These are phyloP conservation scores for Drosophila biarmipes DNA, from an alignment of 1,140 invertebrate species.

Conservation along the genomic window DNA sequence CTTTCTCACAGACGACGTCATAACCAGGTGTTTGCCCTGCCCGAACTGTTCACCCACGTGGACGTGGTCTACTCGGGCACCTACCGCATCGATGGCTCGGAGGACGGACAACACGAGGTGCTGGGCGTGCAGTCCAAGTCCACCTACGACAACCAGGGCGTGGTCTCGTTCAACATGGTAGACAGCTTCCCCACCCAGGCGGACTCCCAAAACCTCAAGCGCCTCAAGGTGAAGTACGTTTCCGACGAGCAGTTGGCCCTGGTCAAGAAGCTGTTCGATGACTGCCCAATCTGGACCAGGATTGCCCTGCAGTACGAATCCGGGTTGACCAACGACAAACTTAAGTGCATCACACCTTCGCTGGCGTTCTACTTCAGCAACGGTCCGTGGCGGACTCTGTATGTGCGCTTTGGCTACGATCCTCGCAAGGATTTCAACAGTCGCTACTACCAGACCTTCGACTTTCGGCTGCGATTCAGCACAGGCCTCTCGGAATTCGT, in stretches of 20 bases:
- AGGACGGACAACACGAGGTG: constrained; percentile 71
- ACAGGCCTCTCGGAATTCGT: constrained; percentile 79
- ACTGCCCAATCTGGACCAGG: constrained; percentile 94
- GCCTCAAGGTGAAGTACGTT: constrained; percentile 83
- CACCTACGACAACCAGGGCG: constrained; percentile 85
- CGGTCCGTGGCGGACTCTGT: constrained; percentile 95
- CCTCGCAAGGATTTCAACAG: constrained; percentile 91
- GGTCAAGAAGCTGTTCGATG: constrained; percentile 87
- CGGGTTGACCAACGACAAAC: constrained; percentile 86
- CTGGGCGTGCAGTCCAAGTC: constrained; percentile 84
- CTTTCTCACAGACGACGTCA: constrained; percentile 84
- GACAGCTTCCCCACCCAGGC: constrained; percentile 73
- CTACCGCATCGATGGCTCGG: constrained; percentile 84
- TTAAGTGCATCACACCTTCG: constrained; percentile 92
- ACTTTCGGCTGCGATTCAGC: constrained; percentile 90
- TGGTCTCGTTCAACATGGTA: constrained; percentile 69
- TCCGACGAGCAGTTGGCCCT: constrained; percentile 74
- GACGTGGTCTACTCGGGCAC: constrained; percentile 88
- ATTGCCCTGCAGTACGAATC: constrained; percentile 89
- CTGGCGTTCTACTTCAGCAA: constrained; percentile 93
- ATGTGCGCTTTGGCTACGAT: constrained; percentile 94
- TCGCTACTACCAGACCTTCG: constrained; percentile 93
- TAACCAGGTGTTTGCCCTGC: constrained; percentile 89
- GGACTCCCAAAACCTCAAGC: constrained; percentile 78
- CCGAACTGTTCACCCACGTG: constrained; percentile 91